phyloP scores from a whole-genome alignment of 2,797 vertebrate genomes.

The Enteromius anoplus region DNA sequence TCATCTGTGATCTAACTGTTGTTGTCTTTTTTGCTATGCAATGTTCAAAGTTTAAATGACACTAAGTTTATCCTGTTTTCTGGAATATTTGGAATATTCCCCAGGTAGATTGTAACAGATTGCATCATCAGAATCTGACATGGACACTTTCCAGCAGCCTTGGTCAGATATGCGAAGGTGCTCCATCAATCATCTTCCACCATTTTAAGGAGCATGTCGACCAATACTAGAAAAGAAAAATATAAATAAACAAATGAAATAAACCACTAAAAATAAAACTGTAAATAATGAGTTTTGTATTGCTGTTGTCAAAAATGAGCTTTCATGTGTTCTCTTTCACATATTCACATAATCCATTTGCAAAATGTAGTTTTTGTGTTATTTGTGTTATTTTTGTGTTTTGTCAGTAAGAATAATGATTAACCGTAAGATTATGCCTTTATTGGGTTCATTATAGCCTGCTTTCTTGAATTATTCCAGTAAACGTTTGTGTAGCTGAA shows the following conservation, averaged over 20 bases:
- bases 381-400: background rate
- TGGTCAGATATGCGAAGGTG: too few species aligned
- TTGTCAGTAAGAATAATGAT: background rate
- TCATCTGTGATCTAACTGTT: background rate
- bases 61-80: background rate
- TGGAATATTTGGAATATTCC: background rate
- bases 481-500: background rate
- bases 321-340: background rate
- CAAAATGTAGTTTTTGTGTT: background rate
- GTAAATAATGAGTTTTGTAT: background rate
- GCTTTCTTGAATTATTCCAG: background rate
- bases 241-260: background rate
- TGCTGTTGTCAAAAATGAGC: background rate
- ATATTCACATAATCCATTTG: background rate
- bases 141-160: background rate
- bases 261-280: background rate
- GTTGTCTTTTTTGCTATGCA: background rate
- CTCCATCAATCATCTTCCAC: constrained; percentile 62
- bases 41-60: background rate
- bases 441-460: background rate
- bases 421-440: background rate
- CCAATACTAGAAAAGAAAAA: constrained; percentile 66
- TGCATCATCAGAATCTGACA: background rate
- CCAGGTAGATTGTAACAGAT: background rate
- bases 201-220: constrained; percentile 70